Base-by-base conservation (phyloP, 1,140 invertebrate species). In the Drosophila suzukii region DNA sequence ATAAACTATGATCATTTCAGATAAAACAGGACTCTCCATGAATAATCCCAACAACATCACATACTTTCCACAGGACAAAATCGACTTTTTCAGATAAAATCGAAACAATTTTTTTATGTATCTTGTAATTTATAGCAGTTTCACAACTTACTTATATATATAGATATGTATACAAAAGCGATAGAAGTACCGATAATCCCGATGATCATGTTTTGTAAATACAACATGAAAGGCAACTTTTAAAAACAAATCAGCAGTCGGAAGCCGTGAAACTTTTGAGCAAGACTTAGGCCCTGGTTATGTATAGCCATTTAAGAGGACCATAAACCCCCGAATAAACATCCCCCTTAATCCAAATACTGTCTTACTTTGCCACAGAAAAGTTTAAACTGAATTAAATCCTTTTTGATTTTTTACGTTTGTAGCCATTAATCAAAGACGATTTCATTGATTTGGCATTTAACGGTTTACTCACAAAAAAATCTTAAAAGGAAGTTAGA, bases 211-310 rank as follows among this genome's bases (percentile, higher is more conserved):
- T 77, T 61, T 77, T 76, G 73, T 76, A 76, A 75, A 76, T 76
- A 76, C 51, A 55, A 47, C 63, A 60, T 83, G 57, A 70, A 62
- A 32, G 15, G 39, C 44, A 61, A 58, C 43, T 61, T 76, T 59
- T 61, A 56, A 54, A 53, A 13, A 36, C 34, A 34, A 44, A 43
- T 30, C 38, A 58, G 66, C 66, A 73, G 74, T 79, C 70, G 51
- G 44, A 51, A 30, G 63, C 34, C 41, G 66, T 41, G 58, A 57
- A 70, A 41, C 57, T 71, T 62, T 65, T 65, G 59, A 74, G 77
- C 59, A 81, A 81, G 78, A 81, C 78, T 81, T 77, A 70, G 58
- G 54, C 54, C 77, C 60, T 56, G 51, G 75, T 68, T 68, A 72
- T 66, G 57, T 73, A 58, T 61, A 68, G 43, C 44, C 34, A 71